Evolutionary conservation across 2,888 invertebrate genomes (phyloP).

Genomic region (Lymantria monacha): DNA sequence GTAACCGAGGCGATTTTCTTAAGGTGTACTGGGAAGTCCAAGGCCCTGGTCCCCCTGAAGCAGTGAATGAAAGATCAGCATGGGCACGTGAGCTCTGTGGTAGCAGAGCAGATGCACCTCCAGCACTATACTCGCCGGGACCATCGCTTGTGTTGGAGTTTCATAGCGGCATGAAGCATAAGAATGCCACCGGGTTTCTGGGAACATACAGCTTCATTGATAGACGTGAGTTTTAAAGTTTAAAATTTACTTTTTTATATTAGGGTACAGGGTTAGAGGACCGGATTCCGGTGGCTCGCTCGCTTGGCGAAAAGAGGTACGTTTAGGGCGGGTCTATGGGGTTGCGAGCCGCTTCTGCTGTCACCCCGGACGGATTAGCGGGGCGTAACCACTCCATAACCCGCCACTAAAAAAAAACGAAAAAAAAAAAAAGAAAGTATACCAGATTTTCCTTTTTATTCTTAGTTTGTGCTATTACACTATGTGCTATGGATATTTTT

Average conservation of each 20-base stretch:
- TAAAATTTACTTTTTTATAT: neutral
- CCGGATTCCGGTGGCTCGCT: too few relatives aligned
- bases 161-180: slow-evolving; percentile 81
- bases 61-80: slow-evolving; percentile 88
- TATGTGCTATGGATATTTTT: too few relatives aligned
- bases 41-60: slow-evolving; percentile 85
- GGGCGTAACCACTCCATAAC: too few relatives aligned
- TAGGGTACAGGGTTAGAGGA: neutral
- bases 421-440: too few relatives aligned
- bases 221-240: slow-evolving; percentile 83
- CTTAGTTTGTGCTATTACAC: too few relatives aligned
- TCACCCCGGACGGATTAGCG: too few relatives aligned
- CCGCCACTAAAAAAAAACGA: too few relatives aligned
- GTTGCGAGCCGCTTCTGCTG: too few relatives aligned
- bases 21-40: slow-evolving; percentile 91
- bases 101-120: slow-evolving; percentile 85
- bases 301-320: too few relatives aligned
- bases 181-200: slow-evolving; percentile 85
- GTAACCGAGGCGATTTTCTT: slow-evolving; percentile 88
- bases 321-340: too few relatives aligned
- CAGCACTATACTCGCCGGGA: slow-evolving; percentile 88
- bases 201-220: slow-evolving; percentile 90
- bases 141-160: slow-evolving; percentile 89
- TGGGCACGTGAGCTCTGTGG: slow-evolving; percentile 90
- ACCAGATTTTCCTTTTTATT: too few relatives aligned